phyloP scores from a whole-genome alignment of 2,113 vertebrate species.

The Electrona antarctica region DNA sequence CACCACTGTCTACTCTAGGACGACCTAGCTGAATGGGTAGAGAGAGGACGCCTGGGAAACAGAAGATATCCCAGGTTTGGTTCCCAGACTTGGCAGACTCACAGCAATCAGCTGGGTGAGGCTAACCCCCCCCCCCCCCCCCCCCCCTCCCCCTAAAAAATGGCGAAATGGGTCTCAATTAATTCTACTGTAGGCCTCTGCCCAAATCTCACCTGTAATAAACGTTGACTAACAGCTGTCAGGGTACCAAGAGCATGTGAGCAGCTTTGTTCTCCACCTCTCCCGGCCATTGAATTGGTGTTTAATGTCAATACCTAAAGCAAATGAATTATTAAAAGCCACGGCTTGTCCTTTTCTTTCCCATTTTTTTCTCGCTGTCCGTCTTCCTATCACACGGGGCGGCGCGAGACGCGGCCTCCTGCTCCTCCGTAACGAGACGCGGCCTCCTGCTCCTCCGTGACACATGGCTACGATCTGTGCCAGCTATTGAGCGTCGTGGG shows the following conservation, averaged over 20 bases:
- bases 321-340: slow-evolving; percentile 57
- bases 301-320: slow-evolving; percentile 51
- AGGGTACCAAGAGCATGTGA: slow-evolving; percentile 52
- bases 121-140: no score
- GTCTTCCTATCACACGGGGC: no score
- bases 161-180: no score
- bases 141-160: not conserved
- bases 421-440: slow-evolving; percentile 30
- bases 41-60: no score
- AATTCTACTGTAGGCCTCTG: slow-evolving; percentile 4
- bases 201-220: slow-evolving; percentile 26
- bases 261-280: slow-evolving; percentile 42
- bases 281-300: slow-evolving; percentile 32
- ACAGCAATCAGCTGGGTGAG: no score
- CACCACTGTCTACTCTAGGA: not conserved
- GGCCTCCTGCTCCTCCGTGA: slow-evolving; percentile 26
- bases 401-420: no score
- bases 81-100: no score
- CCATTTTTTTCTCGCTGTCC: no score
- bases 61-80: no score
- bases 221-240: slow-evolving; percentile 62
- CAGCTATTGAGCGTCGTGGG: slow-evolving; percentile 55
- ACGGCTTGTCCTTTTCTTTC: no score
- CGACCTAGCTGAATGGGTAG: no score
- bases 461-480: slow-evolving; percentile 62